Conservation (phyloP, 2,113 vertebrate genomes). For the Casuarius casuarius region DNA sequence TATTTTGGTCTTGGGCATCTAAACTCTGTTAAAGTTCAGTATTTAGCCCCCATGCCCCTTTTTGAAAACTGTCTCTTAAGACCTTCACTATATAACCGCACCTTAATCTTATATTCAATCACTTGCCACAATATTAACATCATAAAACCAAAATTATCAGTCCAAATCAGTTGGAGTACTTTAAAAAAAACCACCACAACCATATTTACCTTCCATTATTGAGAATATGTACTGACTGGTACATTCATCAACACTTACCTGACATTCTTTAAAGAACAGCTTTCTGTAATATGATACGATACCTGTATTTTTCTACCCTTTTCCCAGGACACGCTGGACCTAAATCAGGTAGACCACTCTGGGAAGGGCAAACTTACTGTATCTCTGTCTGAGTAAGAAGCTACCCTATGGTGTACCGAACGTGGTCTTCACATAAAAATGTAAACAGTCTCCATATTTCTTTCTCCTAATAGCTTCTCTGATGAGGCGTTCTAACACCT, state of each 20-base stretch:
- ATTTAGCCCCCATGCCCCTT: not conserved
- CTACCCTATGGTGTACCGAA: constrained; percentile 58
- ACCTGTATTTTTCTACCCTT: constrained; percentile 55
- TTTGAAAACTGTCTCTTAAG: not conserved
- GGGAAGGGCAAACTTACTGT: constrained; percentile 57
- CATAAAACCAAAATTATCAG: not conserved
- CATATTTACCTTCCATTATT: constrained; percentile 12
- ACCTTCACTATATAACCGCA: not conserved
- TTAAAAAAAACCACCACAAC: not conserved
- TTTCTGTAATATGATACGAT: not conserved
- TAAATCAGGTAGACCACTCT: constrained; percentile 44
- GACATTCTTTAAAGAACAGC: constrained; percentile 38
- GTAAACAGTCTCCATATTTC: constrained; percentile 52
- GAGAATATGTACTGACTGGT: not conserved
- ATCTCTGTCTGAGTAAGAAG: constrained; percentile 59
- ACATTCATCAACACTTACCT: constrained; percentile 62
- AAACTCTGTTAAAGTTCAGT: not conserved
- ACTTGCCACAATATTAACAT: not conserved
- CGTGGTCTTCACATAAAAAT: constrained; percentile 54
- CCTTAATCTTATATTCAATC: not conserved
- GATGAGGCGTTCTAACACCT: constrained; percentile 80
- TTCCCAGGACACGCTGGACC: constrained; percentile 31
- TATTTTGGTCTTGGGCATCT: not conserved
- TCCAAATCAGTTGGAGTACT: not conserved
- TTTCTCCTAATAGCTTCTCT: constrained; percentile 69